Evolutionary conservation across 1,140 invertebrate genomes (phyloP).

Genomic region (Brachionus sp.): DNA sequence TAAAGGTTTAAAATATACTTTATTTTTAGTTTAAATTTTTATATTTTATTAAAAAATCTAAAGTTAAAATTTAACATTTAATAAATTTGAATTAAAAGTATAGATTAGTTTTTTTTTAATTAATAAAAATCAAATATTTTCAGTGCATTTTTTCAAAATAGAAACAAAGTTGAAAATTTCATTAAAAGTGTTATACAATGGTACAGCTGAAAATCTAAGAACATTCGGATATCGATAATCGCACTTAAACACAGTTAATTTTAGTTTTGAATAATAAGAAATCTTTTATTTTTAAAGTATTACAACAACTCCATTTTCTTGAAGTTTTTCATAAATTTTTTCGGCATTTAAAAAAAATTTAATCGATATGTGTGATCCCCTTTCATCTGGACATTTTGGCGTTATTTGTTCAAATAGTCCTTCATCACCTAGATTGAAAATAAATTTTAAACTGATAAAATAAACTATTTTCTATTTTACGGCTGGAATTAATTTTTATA

Average conservation of each 20-base stretch:
- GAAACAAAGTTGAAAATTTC: constrained; percentile 61
- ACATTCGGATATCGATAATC: constrained; percentile 63
- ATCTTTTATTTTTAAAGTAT: constrained; percentile 49
- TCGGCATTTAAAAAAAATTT: constrained; percentile 57
- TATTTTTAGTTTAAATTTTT: not conserved
- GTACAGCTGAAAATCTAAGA: constrained; percentile 62
- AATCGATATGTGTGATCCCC: constrained; percentile 64
- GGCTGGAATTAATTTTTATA: not conserved
- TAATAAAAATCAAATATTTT: not conserved
- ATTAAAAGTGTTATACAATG: constrained; percentile 64
- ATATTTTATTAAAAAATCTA: no score
- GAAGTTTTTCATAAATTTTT: constrained; percentile 60
- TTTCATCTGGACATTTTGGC: constrained; percentile 60
- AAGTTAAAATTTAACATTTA: no score
- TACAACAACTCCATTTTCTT: constrained; percentile 63
- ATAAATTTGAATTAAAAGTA: no score
- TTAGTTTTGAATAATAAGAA: not conserved
- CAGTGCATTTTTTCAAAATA: constrained; percentile 49
- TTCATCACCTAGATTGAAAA: constrained; percentile 27
- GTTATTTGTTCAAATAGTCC: constrained; percentile 61
- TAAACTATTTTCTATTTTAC: not conserved
- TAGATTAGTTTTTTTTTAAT: no score
- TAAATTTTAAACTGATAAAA: not conserved
- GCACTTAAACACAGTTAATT: constrained; percentile 57
- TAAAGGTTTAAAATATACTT: not conserved